A percentile compares a stretch with the other conserved stretches of the same genome.
Conservation (phyloP, 1,140 invertebrate genomes). For the Lithobius niger region DNA sequence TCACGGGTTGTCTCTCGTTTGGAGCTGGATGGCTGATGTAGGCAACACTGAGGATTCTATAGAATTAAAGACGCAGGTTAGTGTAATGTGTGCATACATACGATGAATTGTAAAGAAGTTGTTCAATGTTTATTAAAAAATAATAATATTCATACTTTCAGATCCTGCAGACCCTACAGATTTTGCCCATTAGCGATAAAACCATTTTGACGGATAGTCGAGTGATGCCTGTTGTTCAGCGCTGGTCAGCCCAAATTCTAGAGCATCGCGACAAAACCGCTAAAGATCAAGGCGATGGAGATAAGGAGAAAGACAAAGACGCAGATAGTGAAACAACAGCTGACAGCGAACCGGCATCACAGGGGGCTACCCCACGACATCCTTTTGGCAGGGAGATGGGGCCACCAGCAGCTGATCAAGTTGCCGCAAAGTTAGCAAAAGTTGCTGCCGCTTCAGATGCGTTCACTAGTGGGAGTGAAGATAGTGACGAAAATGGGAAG, state of each 20-base stretch:
- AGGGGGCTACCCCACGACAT: conserved; percentile 6
- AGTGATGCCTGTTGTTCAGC: conserved; percentile 57
- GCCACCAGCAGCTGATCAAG: conserved; percentile 16
- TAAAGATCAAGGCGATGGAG: not conserved
- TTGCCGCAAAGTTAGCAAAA: not conserved
- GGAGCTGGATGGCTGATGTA: conserved; percentile 77
- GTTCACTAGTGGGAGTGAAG: not conserved
- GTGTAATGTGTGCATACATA: conserved; percentile 14
- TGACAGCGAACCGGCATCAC: conserved; percentile 14
- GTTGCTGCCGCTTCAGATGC: not conserved
- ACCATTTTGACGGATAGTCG: conserved; percentile 85
- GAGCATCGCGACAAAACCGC: not conserved
- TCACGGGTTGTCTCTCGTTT: conserved; percentile 75
- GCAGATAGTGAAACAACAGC: conserved; percentile 9
- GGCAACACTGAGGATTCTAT: conserved; percentile 17
- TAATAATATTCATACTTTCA: conserved; percentile 25
- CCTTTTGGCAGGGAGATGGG: not conserved
- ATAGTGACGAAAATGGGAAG: not conserved
- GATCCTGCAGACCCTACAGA: conserved; percentile 66
- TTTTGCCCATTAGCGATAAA: conserved; percentile 81
- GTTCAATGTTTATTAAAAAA: not conserved
- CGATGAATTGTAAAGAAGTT: not conserved
- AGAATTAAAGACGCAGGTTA: conserved; percentile 40
- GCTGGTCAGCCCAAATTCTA: conserved; percentile 43
- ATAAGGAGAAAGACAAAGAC: not conserved